phyloP scores from a whole-genome alignment of 1,140 invertebrate genomes.

The Saccostrea cuccullata region DNA sequence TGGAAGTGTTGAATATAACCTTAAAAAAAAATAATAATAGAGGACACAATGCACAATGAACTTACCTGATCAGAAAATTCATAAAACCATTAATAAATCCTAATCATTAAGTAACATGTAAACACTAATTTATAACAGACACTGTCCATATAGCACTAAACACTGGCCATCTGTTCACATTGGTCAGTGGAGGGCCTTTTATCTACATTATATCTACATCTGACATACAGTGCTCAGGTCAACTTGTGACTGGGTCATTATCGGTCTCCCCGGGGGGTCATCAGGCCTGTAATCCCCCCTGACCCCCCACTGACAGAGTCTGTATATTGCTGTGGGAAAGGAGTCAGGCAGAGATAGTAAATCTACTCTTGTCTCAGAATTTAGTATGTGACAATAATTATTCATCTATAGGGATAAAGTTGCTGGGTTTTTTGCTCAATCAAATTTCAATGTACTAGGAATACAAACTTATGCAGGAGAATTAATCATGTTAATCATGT shows the following conservation, averaged over 20 bases:
- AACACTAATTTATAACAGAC: not conserved
- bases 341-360: too few species aligned
- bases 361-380: not conserved
- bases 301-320: not conserved
- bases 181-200: not conserved
- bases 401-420: too few species aligned
- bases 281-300: not conserved
- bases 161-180: not conserved
- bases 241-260: not conserved
- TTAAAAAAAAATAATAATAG: too few species aligned
- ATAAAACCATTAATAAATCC: not conserved
- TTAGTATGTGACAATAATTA: too few species aligned
- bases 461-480: too few species aligned
- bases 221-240: constrained; percentile 9
- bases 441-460: too few species aligned
- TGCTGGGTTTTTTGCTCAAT: too few species aligned
- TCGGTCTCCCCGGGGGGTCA: not conserved
- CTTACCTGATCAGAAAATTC: not conserved
- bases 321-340: not conserved
- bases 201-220: not conserved
- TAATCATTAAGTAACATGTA: not conserved
- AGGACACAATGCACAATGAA: too few species aligned
- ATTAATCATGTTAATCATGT: not conserved
- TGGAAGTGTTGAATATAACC: too few species aligned
- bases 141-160: not conserved